Base-by-base conservation (phyloP, 2,888 invertebrate genomes). In the Notocelia uddmanniana region DNA sequence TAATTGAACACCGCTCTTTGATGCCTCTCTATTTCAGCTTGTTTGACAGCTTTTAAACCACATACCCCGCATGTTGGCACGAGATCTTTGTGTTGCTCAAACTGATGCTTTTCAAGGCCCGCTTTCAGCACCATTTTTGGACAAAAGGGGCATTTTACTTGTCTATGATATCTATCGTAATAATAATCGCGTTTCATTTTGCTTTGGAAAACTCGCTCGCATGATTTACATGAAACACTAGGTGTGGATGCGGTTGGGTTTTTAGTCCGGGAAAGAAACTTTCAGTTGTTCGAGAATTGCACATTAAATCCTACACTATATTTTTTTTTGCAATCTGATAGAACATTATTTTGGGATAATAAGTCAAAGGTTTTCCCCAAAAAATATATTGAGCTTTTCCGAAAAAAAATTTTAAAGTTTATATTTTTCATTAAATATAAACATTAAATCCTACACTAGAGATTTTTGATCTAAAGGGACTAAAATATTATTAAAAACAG, bases 1-100 rank as follows among this genome's bases (percentile, higher is more conserved):
- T n/a, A n/a, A n/a, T n/a, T n/a, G n/a, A n/a, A n/a, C 5, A 64
- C 58, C n/a, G 15, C 31, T 34, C 26, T 34, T 31, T 66, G 34
- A 11, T 63, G 64, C 48, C 54, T 21, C 3, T 15, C 21, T 9
- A 68, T 37, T n/a, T 15, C n/a, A 9, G 15, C 13, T n/a, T 31
- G n/a, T n/a, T n/a, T 13, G 3, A 18, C n/a, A 9, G 34, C 21
- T 59, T 59, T 59, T 0, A 37, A 58, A 1, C 68, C 59, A 9
- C 68, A 68, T 8, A 68, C 19, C 0, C 58, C 68, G 23, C 68
- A 68, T 0, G 59, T 59, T 2, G 58, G 68, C 37, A 68, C 11
- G 1, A 21, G 26, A 11, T 34, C 37, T 15, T 31, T 23, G 15
- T 68, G 68, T 0, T 13, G 11, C 2, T 68, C 31, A 2, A 15